These are phyloP conservation scores for Pseudopipra pipra DNA, from an alignment of 2,113 vertebrate genomes.

Conservation along the genomic window DNA sequence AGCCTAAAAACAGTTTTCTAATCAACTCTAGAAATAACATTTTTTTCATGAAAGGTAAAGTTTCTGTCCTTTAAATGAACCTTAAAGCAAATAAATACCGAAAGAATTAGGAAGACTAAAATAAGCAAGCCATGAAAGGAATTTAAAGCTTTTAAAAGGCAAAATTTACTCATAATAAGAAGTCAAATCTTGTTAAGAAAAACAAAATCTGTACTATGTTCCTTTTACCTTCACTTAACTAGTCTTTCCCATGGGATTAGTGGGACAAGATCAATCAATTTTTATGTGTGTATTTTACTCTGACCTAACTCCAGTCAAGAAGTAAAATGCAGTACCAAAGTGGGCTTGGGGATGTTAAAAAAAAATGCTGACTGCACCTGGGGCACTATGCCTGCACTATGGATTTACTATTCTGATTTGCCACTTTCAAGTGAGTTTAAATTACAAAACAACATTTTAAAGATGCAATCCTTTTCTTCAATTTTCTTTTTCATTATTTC, in stretches of 20 bases:
- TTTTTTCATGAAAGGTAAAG: neutral
- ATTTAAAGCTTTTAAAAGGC: neutral
- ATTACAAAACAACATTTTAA: neutral
- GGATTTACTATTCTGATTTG: neutral
- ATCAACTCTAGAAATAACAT: neutral
- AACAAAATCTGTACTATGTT: neutral
- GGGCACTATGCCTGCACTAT: neutral
- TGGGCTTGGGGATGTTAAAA: neutral
- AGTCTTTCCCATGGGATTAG: neutral
- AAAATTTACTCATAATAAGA: neutral
- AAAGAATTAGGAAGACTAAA: neutral
- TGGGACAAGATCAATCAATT: neutral
- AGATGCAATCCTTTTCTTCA: neutral
- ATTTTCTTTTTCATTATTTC: neutral
- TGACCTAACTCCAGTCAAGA: neutral
- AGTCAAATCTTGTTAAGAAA: neutral
- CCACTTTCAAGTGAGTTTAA: neutral
- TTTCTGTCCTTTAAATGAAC: neutral
- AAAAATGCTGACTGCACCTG: neutral
- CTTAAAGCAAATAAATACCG: neutral
- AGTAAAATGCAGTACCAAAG: neutral
- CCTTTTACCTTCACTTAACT: neutral
- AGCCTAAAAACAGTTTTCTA: neutral
- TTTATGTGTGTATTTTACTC: neutral
- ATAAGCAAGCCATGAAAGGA: neutral